phyloP scores from a whole-genome alignment of 2,113 vertebrate genomes.

The Corythaeola cristata region DNA sequence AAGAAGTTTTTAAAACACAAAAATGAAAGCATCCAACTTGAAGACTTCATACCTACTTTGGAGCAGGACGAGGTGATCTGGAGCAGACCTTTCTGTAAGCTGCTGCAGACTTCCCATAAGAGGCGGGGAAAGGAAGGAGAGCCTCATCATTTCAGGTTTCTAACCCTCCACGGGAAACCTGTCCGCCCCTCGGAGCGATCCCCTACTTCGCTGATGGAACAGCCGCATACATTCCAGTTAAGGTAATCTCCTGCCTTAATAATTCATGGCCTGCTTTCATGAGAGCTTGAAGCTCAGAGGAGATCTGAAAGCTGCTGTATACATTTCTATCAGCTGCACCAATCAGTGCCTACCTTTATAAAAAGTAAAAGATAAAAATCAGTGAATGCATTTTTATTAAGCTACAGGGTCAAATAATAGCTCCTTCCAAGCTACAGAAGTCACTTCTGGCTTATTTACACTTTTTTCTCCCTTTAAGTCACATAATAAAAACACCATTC shows the following conservation, averaged over 20 bases:
- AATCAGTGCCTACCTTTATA: background rate
- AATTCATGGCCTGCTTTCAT: constrained; percentile 47
- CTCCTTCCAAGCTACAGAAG: background rate
- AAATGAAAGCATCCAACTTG: background rate
- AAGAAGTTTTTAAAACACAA: background rate
- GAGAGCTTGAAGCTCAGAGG: background rate
- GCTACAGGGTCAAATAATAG: background rate
- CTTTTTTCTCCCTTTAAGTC: background rate
- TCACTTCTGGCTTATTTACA: background rate
- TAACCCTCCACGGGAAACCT: background rate
- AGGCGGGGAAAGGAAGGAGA: background rate
- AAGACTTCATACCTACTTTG: background rate
- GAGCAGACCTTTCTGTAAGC: background rate
- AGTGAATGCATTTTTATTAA: constrained; percentile 27
- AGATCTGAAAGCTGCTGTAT: background rate
- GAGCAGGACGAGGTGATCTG: background rate
- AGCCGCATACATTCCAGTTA: background rate
- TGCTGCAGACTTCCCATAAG: background rate
- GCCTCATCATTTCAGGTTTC: background rate
- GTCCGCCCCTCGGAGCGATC: rapidly evolving
- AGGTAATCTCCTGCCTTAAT: constrained; percentile 36
- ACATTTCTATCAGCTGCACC: background rate
- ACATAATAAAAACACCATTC: background rate
- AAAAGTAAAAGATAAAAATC: background rate
- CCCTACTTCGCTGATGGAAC: background rate